Evolutionary conservation across 2,888 invertebrate genomes (phyloP), one percentile per base, ranked within the genome.

Genomic region (Volucella inanis): DNA sequence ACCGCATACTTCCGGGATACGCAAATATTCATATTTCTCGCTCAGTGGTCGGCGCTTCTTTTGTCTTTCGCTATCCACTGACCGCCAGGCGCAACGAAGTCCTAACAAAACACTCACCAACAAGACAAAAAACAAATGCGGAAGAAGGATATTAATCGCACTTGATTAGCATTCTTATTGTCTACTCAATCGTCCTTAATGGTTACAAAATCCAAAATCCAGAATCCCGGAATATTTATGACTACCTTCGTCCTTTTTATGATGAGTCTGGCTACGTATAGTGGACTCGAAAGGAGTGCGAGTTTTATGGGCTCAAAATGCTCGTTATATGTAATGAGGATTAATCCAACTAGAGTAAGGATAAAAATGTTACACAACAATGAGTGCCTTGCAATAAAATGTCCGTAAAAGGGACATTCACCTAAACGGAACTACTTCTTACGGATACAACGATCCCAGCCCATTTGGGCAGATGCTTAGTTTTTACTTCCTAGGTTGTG

Each of bases 111-210:
- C 79, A 78, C 59, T 50, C 39, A 14, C 9, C 15, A 14, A 11
- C 18, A n/a, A 8, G 52, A 45, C 50, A 12, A 64, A 65, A 81
- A 54, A 71, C 61, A 74, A 65, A 57, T 38, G 41, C 76, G 68
- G 76, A 76, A 77, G 84, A 70, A 71, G 68, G 70, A 85, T 54
- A 85, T 85, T 85, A 85, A 85, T 85, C 81, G 81, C 85, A 77
- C 76, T 85, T 81, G 72, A 85, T 85, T 85, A 85, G 85, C 85
- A 85, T 85, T 85, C 81, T 76, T 68, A 81, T 85, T 85, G 81
- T 85, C 81, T 72, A 8, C 52, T 57, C 72, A 81, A 10, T 57
- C 62, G 76, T 72, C 67, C 68, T 77, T 81, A 55, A 64, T 85
- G 85, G 81, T 62, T 62, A 76, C 81, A 81, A 72, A 76, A 47